Conservation (phyloP, 2,888 invertebrate species). For the Tetrapedia diversipes region DNA sequence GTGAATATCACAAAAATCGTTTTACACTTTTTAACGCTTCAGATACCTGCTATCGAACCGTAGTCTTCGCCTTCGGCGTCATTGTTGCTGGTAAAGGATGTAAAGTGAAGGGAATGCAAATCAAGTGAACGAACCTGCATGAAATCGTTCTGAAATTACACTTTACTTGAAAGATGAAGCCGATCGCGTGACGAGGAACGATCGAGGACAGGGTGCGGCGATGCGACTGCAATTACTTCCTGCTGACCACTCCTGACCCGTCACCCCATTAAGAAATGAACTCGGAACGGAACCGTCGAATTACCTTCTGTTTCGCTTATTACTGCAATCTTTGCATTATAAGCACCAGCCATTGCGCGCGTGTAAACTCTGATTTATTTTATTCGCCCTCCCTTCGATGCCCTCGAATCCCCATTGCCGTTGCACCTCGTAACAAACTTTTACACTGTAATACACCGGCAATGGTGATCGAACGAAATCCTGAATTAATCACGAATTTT, state of each 20-base stretch:
- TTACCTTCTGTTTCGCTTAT: slow-evolving; percentile 53
- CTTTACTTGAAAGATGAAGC: slow-evolving; percentile 43
- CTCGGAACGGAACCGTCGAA: slow-evolving; percentile 57
- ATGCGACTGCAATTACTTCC: slow-evolving; percentile 56
- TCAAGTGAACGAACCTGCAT: not conserved
- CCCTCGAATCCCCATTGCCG: slow-evolving; percentile 9
- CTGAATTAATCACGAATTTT: not conserved
- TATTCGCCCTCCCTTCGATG: not conserved
- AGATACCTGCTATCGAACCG: not conserved
- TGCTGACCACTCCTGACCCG: slow-evolving; percentile 60
- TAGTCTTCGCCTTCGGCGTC: not conserved
- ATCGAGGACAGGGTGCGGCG: slow-evolving; percentile 62
- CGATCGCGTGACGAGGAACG: slow-evolving; percentile 50
- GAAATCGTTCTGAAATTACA: slow-evolving; percentile 1
- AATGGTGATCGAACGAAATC: not conserved
- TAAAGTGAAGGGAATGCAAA: not conserved
- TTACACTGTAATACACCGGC: no score
- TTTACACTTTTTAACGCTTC: no score
- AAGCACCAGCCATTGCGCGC: not conserved
- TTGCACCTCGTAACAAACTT: no score
- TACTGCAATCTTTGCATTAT: slow-evolving; percentile 44
- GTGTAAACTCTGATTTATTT: not conserved
- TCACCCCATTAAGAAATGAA: slow-evolving; percentile 60
- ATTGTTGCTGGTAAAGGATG: not conserved
- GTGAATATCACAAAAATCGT: no score